Evolutionary conservation across 2,113 vertebrate genomes (phyloP).

Genomic region (Columba janthina): DNA sequence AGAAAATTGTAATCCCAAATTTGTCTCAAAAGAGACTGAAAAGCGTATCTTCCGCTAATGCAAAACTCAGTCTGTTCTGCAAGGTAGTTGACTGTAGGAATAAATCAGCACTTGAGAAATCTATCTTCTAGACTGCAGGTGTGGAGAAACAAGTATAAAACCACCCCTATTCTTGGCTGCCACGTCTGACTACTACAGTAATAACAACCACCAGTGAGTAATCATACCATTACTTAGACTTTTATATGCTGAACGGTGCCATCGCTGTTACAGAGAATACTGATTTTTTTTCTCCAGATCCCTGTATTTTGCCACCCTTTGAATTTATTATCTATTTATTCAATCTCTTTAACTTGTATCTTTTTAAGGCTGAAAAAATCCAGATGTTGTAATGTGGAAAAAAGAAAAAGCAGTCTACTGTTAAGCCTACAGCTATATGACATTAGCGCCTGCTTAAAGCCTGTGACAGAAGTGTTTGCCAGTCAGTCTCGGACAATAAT

Average conservation of each 20-base stretch:
- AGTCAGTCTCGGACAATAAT: neutral
- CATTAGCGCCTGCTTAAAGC: neutral
- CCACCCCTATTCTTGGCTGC: fast-evolving
- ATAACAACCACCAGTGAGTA: neutral
- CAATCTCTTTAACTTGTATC: neutral
- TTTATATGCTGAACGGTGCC: neutral
- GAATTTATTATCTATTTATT: neutral
- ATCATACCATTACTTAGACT: neutral
- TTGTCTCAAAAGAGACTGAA: neutral
- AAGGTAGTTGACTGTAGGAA: neutral
- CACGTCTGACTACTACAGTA: neutral
- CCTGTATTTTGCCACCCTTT: neutral
- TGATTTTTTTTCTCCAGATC: neutral
- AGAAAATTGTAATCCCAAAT: neutral
- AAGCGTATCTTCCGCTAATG: neutral
- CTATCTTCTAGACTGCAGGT: neutral
- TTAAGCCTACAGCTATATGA: neutral
- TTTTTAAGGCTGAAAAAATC: neutral
- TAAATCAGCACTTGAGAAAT: neutral
- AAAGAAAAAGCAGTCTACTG: neutral
- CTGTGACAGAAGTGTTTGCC: neutral
- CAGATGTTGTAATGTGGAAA: neutral
- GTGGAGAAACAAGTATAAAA: neutral
- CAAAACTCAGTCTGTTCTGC: neutral
- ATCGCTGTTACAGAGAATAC: neutral